A percentile compares a stretch with the other conserved stretches of the same genome.
Conservation (phyloP, 2,888 invertebrate species). For the Melitaea athalia region DNA sequence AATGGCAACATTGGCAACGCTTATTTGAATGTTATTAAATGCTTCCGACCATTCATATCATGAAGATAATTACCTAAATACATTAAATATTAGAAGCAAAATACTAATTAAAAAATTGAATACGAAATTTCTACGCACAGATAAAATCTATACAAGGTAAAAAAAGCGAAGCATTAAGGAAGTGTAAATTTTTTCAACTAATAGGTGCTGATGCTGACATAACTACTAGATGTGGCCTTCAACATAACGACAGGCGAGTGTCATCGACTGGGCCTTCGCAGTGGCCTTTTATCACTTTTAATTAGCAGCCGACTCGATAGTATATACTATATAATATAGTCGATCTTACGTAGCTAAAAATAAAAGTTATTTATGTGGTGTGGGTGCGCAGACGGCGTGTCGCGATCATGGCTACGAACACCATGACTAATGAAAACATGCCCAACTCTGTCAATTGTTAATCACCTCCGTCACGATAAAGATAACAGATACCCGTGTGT, state of each 20-base stretch:
- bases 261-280: conserved; percentile 60
- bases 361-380: conserved; percentile 57
- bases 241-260: conserved; percentile 38
- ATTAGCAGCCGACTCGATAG: conserved; percentile 51
- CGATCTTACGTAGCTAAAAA: conserved; percentile 53
- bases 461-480: conserved; percentile 14
- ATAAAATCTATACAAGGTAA: background rate
- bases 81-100: too few species aligned
- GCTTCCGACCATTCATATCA: too few species aligned
- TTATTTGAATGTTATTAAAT: too few species aligned
- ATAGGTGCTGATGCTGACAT: conserved; percentile 19
- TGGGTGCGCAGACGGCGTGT: conserved; percentile 62
- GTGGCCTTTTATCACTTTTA: conserved; percentile 67
- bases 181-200: conserved; percentile 9
- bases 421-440: conserved; percentile 60
- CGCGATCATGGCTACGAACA: conserved; percentile 36
- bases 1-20: too few species aligned
- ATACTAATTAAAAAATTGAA: too few species aligned
- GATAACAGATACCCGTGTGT: background rate
- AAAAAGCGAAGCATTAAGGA: conserved; percentile 7
- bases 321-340: conserved; percentile 24
- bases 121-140: background rate
- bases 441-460: conserved; percentile 16
- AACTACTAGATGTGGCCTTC: conserved; percentile 32
- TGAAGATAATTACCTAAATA: too few species aligned